Evolutionary conservation across 2,113 vertebrate genomes (phyloP).

Genomic region (Crotophaga sulcirostris): DNA sequence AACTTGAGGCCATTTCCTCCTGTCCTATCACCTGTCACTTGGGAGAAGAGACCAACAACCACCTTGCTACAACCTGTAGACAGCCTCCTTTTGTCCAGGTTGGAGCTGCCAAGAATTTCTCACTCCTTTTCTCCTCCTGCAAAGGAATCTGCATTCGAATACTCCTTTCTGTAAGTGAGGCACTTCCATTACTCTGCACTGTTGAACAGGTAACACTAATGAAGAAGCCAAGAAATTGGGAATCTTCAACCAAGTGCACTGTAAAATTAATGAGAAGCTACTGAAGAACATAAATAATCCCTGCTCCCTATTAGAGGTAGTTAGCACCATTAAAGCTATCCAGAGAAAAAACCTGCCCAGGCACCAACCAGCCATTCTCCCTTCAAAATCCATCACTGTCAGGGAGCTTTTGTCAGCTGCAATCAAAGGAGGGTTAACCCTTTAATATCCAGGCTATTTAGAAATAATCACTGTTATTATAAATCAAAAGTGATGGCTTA

Average conservation of each 20-base stretch:
- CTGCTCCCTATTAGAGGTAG: neutral
- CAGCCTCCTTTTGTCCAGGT: too few relatives aligned
- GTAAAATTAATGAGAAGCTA: conserved; percentile 9
- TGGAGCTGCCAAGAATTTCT: neutral
- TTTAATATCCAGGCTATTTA: neutral
- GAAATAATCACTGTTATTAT: neutral
- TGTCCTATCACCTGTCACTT: too few relatives aligned
- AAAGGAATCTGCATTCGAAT: neutral
- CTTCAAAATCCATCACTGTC: neutral
- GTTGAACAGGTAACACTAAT: neutral
- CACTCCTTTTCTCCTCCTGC: neutral
- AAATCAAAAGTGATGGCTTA: conserved; percentile 31
- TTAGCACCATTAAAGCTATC: neutral
- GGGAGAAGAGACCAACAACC: too few relatives aligned
- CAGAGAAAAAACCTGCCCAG: neutral
- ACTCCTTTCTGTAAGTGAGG: neutral
- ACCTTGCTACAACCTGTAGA: too few relatives aligned
- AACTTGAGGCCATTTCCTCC: too few relatives aligned
- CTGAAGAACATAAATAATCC: neutral
- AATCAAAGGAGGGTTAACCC: neutral
- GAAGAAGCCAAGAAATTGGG: neutral
- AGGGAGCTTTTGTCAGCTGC: neutral
- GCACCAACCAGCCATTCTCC: neutral
- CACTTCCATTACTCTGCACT: neutral
- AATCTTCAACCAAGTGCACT: neutral